phyloP scores from a whole-genome alignment of 2,113 vertebrate genomes.

The Sapayoa aenigma region DNA sequence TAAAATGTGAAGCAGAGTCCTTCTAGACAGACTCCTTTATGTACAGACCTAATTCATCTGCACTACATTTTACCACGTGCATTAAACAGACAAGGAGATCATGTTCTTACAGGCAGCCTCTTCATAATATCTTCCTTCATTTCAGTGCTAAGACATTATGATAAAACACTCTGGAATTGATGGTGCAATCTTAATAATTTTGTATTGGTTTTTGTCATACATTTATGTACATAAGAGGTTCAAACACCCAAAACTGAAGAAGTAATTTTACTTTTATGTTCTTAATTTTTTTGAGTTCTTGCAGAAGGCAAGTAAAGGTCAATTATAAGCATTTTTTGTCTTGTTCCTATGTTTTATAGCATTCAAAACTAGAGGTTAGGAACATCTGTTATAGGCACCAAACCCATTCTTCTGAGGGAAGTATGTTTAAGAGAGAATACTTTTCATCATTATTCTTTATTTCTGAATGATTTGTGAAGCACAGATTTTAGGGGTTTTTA shows the following conservation, averaged over 20 bases:
- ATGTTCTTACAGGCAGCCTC: background rate
- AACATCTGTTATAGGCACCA: background rate
- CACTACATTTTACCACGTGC: background rate
- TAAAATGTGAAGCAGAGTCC: background rate
- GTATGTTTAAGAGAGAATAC: background rate
- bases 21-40: background rate
- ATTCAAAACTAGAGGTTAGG: background rate
- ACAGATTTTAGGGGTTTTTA: background rate
- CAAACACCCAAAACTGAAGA: background rate
- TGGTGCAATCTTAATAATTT: background rate
- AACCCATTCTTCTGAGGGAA: background rate
- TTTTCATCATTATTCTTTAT: conserved; percentile 4
- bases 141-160: background rate
- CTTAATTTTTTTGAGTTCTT: background rate
- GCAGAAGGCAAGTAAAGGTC: background rate
- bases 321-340: background rate
- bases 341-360: background rate
- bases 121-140: background rate
- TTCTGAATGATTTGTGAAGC: conserved; percentile 24
- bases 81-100: background rate
- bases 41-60: background rate
- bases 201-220: background rate
- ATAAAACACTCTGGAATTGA: background rate
- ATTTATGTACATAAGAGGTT: background rate
- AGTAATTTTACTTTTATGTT: background rate